phyloP scores from a whole-genome alignment of 2,888 invertebrate species.

The Clitarchus hookeri region DNA sequence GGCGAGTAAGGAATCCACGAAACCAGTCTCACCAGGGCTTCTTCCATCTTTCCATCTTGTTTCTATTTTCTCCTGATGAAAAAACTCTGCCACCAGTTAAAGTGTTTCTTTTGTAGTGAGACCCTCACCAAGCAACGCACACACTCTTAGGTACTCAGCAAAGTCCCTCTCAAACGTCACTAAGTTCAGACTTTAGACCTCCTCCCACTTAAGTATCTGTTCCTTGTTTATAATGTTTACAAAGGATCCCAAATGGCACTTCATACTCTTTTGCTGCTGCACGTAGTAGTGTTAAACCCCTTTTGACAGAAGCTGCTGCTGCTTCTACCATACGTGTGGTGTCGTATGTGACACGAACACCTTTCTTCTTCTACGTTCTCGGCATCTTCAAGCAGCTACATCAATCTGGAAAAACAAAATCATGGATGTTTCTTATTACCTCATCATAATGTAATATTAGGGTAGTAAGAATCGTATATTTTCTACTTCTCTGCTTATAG shows the following conservation, averaged over 20 bases:
- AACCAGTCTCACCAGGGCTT: conserved; percentile 6
- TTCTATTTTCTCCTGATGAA: too few species aligned
- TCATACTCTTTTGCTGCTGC: neutral
- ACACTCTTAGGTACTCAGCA: too few species aligned
- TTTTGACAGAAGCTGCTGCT: neutral
- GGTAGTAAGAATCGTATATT: too few species aligned
- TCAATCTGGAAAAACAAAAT: too few species aligned
- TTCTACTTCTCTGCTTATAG: too few species aligned
- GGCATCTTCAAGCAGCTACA: too few species aligned
- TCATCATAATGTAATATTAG: too few species aligned
- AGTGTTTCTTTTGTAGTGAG: neutral
- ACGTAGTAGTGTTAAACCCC: neutral
- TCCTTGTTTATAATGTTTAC: too few species aligned
- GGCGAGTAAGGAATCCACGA: neutral
- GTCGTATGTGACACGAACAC: too few species aligned
- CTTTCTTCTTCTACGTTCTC: too few species aligned
- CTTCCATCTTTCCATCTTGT: conserved; percentile 14
- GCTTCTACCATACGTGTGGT: neutral
- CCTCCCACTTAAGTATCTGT: neutral
- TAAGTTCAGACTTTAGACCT: conserved; percentile 16
- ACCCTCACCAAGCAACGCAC: neutral
- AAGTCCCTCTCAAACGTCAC: neutral
- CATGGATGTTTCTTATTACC: too few species aligned
- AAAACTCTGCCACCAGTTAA: neutral
- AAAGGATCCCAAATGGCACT: conserved; percentile 22